Evolutionary conservation across 2,888 invertebrate genomes (phyloP).

Genomic region (Ornithoptera priamus): DNA sequence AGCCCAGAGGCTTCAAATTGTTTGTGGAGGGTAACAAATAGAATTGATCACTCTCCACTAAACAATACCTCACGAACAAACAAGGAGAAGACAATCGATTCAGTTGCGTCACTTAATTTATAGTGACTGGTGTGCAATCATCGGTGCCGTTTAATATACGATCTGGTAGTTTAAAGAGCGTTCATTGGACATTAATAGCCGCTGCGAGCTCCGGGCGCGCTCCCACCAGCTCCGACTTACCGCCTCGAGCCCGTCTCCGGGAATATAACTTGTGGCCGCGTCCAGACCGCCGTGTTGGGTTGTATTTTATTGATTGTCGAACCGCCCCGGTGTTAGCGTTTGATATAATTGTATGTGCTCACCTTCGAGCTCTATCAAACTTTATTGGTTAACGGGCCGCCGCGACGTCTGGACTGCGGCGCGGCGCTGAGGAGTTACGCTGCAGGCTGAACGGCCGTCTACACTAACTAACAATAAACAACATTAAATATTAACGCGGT

Average conservation of each 20-base stretch:
- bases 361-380: conserved; percentile 9
- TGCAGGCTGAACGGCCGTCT: neutral
- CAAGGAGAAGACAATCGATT: too few species aligned
- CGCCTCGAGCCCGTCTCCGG: conserved; percentile 6
- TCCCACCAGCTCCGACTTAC: conserved; percentile 5
- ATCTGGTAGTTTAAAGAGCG: conserved; percentile 16
- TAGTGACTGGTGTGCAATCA: neutral
- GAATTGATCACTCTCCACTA: too few species aligned
- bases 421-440: neutral
- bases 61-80: too few species aligned
- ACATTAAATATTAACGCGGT: neutral
- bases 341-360: conserved; percentile 1
- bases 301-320: conserved; percentile 20
- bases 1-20: too few species aligned
- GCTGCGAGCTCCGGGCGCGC: conserved; percentile 1
- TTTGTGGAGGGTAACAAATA: too few species aligned
- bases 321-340: conserved; percentile 4
- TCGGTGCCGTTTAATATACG: conserved; percentile 3
- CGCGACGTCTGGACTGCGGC: neutral
- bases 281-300: conserved; percentile 8
- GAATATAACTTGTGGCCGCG: conserved; percentile 8
- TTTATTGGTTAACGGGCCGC: conserved; percentile 4
- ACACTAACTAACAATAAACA: neutral
- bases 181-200: conserved; percentile 13
- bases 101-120: too few species aligned